Evolutionary conservation across 2,888 invertebrate species (phyloP), one percentile per base, ranked within the genome.

Genomic region (Bombylius major): DNA sequence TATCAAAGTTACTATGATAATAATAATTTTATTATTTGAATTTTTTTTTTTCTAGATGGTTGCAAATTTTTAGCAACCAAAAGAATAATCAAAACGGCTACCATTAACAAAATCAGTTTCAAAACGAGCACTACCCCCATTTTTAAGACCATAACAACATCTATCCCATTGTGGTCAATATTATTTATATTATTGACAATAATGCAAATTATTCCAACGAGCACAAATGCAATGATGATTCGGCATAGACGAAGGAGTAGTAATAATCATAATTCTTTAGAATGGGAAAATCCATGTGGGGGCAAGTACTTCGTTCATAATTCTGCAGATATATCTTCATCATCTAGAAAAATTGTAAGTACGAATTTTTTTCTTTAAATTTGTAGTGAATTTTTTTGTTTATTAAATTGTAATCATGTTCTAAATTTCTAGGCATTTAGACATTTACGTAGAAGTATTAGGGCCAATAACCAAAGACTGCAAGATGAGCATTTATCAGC

Each of bases 281-380:
- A 66, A 33, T 72, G 72, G 72, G 65, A 66, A 59, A 70, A 72
- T 66, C 67, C 72, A 31, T 72, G 72, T 54, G 65, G 64, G 11
- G 69, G 67, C 7, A 53, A 46, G n/a, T 66, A 57, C 54, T 48
- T 52, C 5, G 47, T 42, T 12, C 36, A 36, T 11, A 47, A 39
- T 23, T 36, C 8, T 36, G 36, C 8, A 33, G 39, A 13, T n/a
- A 14, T 32, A 47, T 47, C 47, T 11, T 5, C 32, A 47, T 47
- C 47, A 12, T 47, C 39, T 47, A 47, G 51, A 39, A 51, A 44
- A 51, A n/a, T 33, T 46, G 55, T 55, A 51, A 55, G 51, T 55
- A 44, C 32, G 23, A 13, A 42, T 31, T 42, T 11, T 34, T 31
- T 47, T 32, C 8, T 45, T 45, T 42, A 11, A 11, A 5, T 42